These are phyloP conservation scores for Lumbricus terrestris DNA, from an alignment of 2,888 invertebrate genomes.

Conservation along the genomic window DNA sequence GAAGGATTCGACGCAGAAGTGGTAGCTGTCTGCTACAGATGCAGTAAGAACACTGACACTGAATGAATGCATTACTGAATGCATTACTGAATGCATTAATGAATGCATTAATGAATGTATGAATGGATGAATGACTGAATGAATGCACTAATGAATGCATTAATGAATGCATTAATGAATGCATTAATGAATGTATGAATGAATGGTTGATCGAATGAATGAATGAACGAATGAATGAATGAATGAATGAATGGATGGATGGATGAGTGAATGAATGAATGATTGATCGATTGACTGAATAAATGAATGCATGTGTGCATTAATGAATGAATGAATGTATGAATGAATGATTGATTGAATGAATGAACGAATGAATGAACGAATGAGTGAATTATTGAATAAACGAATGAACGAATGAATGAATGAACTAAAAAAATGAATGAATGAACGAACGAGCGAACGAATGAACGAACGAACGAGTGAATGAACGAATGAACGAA, in stretches of 20 bases:
- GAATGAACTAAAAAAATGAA: too few species aligned
- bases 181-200: background rate
- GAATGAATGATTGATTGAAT: too few species aligned
- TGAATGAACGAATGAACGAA: too few species aligned
- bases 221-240: background rate
- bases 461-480: too few species aligned
- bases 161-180: background rate
- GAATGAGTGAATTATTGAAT: too few species aligned
- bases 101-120: background rate
- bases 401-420: too few species aligned
- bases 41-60: constrained; percentile 24
- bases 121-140: background rate
- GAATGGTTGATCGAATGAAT: background rate
- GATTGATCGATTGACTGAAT: too few species aligned
- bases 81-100: background rate
- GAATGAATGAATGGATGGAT: background rate
- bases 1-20: constrained; percentile 35
- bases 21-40: constrained; percentile 35
- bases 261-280: background rate
- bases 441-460: too few species aligned
- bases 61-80: background rate
- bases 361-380: too few species aligned
- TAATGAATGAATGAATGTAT: too few species aligned
- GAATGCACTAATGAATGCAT: background rate
- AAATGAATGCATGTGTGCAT: too few species aligned